Evolutionary conservation across 2,113 vertebrate genomes (phyloP), one percentile per base, ranked within the genome.

Genomic region (Rhabdomys dilectus): DNA sequence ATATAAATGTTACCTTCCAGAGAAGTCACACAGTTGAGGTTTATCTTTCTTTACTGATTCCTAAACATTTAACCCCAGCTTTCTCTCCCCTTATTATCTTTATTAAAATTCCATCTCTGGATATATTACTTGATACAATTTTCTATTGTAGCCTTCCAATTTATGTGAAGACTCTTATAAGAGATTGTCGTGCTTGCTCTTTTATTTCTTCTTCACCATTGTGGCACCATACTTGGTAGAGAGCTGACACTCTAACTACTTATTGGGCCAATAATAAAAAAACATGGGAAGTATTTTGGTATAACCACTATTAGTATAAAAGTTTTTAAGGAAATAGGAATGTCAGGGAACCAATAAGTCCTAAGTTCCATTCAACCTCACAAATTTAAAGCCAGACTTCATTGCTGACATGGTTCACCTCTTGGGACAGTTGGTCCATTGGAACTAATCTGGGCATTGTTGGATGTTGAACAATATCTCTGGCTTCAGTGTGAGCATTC

Each of bases 111-210:
- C 0, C 9, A n/a, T 9, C 29, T 94, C 22, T 48, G 10, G 1
- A 91, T 68, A 22, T 86, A 34, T 86, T 80, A n/a, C 8, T 68
- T 39, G 15, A 72, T 53, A 82, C 31, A 21, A 1, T 89, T 93
- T 60, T 75, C 39, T 48, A 4, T 56, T 88, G 16, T 62, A 1
- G 62, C 19, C 72, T 87, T 21, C 53, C 16, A 17, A 75, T 29
- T 78, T 85, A 17, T 16, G 3, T 85, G 31, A 87, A 80, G 36
- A 26, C 22, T 82, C 78, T 19, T 66, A n/a, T 48, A 93, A 70
- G 19, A 56, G 0, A 85, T 8, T 17, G 34, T 5, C 0, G 3
- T 48, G 0, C 19, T 56, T 72, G 3, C 48, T 56, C 4, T 29
- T 26, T 81, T 88, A 19, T 70, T 76, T 60, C 3, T 22, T 66